Evolutionary conservation across 2,797 vertebrate genomes (phyloP), one percentile per base, ranked within the genome.

Genomic region (Falco biarmicus): DNA sequence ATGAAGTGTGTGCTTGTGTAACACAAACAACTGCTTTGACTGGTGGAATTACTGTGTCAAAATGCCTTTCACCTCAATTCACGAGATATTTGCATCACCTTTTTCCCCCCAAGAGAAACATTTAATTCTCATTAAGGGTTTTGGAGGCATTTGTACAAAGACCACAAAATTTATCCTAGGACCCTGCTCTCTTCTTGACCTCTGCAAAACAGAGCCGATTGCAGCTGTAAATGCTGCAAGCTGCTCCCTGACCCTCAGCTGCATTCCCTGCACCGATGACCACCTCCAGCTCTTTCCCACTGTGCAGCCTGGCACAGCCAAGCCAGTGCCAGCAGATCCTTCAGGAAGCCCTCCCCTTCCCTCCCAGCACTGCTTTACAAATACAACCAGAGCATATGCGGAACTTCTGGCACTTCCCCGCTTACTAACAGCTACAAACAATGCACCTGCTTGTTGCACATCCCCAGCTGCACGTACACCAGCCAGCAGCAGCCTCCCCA

Each of bases 201-300:
- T 57, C 56, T 28, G 8, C 0, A 0, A 45, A 57, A 24, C 8
- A 15, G 37, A 65, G 53, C 29, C 1, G 5, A 25, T 39, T 8
- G 21, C 32, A n/a, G 10, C 25, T 6, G 13, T 9, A 45, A 43
- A 37, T 0, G 2, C 75, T 13, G 5, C 39, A 18, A 9, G 31
- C 37, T 15, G 11, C 68, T 37, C n/a, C 75, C 51, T 8, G 21
- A 34, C 34, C 43, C 21, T 31, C 50, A 15, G 24, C 1, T 5
- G 6, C 8, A 5, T 59, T 26, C 31, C 34, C 11, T 26, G 15
- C 2, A 2, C 5, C 11, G 41, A 70, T 2, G 43, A 50, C 56
- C 28, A 18, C 0, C 4, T 31, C 60, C 51, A 51, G 11, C 43
- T 18, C 17, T 10, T 31, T 21, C 11, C 50, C 31, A 13, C 17